Base-by-base conservation (phyloP, 2,797 vertebrate species). In the Falco cherrug region DNA sequence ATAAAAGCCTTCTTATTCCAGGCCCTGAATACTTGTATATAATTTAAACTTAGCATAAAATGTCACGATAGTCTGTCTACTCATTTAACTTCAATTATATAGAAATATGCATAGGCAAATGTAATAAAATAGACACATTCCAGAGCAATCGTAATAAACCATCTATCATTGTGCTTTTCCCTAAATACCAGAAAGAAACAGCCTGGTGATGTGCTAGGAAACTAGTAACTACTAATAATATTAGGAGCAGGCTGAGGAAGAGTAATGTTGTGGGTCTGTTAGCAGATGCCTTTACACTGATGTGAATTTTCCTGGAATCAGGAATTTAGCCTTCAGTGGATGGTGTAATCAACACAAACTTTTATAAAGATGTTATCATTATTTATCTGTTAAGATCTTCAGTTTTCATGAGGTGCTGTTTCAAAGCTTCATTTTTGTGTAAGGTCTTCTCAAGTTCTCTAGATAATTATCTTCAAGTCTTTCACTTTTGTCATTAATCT, bases 1-100 rank as follows among this genome's bases (percentile, higher is more conserved):
- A 82, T 82, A 87, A 93, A 92, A 53, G 56, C 9, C 16, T 92
- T 39, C 56, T 87, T 11, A 45, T 89, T 90, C 37, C 16, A 50
- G 74, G 47, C 33, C 9, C 39, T 67, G 39, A 86, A 71, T 65
- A 82, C 26, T 86, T 81, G 63, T 29, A 17, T 87, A 70, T 87
- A 92, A 89, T 87, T 94, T 87, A 82, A 92, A 91, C 41, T 95
- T 86, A 79, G 24, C 37, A 77, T 77, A 90, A 94, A 90, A 79
- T 79, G 56, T 51, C 84, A 33, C 76, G 71, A 59, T 87, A 73
- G 47, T 87, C 74, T 94, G 63, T 95, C 80, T 90, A 59, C 74
- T 78, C 43, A 82, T 89, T 90, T 73, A 78, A 43, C 45, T 92
- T 90, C 70, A 90, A 64, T 92, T 93, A 92, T 51, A 53, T 24